Evolutionary conservation across 2,888 invertebrate species (phyloP), one percentile per base, ranked within the genome.

Genomic region (Dryomyza anilis): DNA sequence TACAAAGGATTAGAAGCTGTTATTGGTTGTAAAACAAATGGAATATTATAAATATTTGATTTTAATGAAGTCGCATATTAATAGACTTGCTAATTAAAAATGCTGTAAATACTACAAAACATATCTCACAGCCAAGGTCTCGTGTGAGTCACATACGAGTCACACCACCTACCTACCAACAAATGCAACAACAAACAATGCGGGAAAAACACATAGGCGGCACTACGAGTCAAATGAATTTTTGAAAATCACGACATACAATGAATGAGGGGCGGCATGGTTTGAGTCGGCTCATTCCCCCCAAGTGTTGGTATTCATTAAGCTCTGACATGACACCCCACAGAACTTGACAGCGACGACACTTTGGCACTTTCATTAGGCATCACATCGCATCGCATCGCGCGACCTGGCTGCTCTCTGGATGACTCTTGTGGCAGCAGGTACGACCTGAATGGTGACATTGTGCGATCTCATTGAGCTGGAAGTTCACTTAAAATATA

Each of bases 291-390:
- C n/a, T n/a, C n/a, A n/a, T n/a, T n/a, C n/a, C n/a, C n/a, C 48
- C 50, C 48, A 60, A 60, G 59, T 48, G 59, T 48, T 60, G 57
- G 16, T 29, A 50, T 60, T 60, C 59, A 60, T 60, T 60, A 60
- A 60, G 59, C 48, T 33, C 59, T 48, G 48, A 50, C 59, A 60
- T 60, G 59, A 48, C 59, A 60, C 59, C 59, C 30, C 48, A 46
- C 39, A 43, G 48, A 16, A 21, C 59, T 60, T 46, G 59, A 33
- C 48, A 19, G 46, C 43, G 52, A n/a, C 25, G 33, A 36, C 33
- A 3, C 39, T 21, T 33, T 52, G 52, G 29, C 50, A 61, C 52
- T 61, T 50, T 43, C 61, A 61, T 61, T 53, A 61, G 61, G 52
- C 53, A 45, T 7, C 27, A 39, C 16, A n/a, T 6, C 36, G 30